phyloP scores from a whole-genome alignment of 2,797 vertebrate genomes.

The Cossypha heuglini region DNA sequence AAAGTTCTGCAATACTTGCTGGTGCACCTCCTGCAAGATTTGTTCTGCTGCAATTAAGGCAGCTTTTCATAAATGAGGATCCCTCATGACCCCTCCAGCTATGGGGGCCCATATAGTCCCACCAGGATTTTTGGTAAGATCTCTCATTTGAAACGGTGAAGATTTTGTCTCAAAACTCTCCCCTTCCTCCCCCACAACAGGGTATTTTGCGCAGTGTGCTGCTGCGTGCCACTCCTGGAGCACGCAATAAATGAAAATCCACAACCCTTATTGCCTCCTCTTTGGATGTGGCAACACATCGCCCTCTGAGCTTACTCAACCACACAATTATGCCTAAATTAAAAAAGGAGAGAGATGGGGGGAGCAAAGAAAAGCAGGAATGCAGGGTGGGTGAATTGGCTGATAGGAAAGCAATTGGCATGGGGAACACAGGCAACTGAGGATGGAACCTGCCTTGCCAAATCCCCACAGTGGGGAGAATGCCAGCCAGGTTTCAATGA shows the following conservation, averaged over 20 bases:
- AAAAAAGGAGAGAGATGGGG: conserved; percentile 18
- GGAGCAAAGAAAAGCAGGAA: conserved; percentile 21
- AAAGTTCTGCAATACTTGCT: background rate
- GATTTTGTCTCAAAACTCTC: background rate
- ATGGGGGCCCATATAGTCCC: background rate
- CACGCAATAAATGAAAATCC: background rate
- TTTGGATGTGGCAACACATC: conserved; percentile 61
- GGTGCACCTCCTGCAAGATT: background rate
- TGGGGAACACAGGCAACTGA: background rate
- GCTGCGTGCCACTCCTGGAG: conserved; percentile 4
- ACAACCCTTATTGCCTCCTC: conserved; percentile 41
- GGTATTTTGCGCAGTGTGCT: background rate
- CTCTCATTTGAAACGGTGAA: background rate
- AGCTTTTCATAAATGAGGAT: background rate
- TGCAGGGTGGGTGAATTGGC: background rate
- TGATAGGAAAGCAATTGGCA: conserved; percentile 62
- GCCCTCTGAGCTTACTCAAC: conserved; percentile 38
- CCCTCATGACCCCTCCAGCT: background rate
- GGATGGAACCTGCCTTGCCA: conserved; percentile 29
- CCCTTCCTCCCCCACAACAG: background rate
- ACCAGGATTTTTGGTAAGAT: background rate
- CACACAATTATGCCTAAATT: conserved; percentile 62
- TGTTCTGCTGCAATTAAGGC: background rate
- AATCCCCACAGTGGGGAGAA: background rate
- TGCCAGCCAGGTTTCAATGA: background rate